A percentile compares a stretch with the other conserved stretches of the same genome.
These are phyloP conservation scores for Verasper variegatus DNA, from an alignment of 2,113 vertebrate species.

Conservation along the genomic window DNA sequence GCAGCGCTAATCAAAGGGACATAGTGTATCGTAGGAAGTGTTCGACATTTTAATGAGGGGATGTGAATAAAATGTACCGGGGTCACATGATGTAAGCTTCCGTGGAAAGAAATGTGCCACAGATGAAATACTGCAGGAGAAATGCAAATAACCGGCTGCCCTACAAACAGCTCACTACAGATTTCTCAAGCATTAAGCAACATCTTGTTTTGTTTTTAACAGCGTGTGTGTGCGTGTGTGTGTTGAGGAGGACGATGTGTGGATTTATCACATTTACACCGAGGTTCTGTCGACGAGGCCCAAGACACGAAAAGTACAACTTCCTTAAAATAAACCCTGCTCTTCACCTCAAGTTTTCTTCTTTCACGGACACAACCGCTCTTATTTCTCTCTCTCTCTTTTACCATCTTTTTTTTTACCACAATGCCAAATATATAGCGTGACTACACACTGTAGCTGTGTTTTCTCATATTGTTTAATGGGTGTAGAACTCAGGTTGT, in stretches of 20 bases:
- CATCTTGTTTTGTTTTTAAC: too few species aligned
- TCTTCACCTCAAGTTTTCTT: not conserved
- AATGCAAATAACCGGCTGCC: slow-evolving; percentile 4
- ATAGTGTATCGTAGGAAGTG: slow-evolving; percentile 24
- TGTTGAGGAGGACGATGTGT: not conserved
- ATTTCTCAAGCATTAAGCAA: too few species aligned
- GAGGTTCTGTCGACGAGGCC: not conserved
- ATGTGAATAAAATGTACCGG: slow-evolving; percentile 1
- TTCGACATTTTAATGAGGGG: slow-evolving; percentile 42
- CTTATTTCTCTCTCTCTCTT: not conserved
- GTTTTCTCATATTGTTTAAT: not conserved
- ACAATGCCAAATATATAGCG: not conserved
- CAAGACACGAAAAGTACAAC: slow-evolving; percentile 9
- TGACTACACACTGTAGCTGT: not conserved
- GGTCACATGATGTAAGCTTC: slow-evolving; percentile 32
- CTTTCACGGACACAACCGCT: not conserved
- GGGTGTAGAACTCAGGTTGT: not conserved
- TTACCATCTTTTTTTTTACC: not conserved
- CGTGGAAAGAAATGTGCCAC: slow-evolving; percentile 9
- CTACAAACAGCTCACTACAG: not conserved
- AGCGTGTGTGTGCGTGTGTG: not conserved
- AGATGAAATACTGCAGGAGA: slow-evolving; percentile 20
- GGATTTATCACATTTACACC: not conserved
- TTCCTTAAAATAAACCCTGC: slow-evolving; percentile 29
- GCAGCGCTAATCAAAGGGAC: slow-evolving; percentile 47